phyloP scores from a whole-genome alignment of 2,113 vertebrate species.

The Archilochus colubris region DNA sequence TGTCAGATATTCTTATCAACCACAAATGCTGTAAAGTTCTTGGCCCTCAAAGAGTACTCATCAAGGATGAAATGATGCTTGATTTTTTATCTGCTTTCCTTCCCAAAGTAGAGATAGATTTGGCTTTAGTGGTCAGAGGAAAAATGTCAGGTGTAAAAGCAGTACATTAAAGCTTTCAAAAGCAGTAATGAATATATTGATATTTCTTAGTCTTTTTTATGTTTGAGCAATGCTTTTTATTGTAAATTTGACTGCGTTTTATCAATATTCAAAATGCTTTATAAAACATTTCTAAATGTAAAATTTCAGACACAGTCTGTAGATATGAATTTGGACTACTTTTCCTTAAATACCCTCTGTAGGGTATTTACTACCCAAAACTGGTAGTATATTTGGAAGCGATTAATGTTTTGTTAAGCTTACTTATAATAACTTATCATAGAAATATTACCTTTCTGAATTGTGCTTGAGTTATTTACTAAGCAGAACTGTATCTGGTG shows the following conservation, averaged over 20 bases:
- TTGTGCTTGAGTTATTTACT: background rate
- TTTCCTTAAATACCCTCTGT: background rate
- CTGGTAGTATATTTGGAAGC: background rate
- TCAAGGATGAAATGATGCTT: background rate
- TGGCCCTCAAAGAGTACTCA: background rate
- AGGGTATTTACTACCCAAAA: background rate
- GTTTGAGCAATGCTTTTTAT: background rate
- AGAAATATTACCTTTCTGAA: background rate
- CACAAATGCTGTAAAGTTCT: background rate
- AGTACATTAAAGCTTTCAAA: background rate
- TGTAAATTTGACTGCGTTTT: background rate
- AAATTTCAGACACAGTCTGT: background rate
- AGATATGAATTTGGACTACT: background rate
- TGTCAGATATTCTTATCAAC: background rate
- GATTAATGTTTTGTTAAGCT: background rate
- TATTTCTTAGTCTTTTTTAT: background rate
- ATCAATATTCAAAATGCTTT: background rate
- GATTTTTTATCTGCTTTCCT: background rate
- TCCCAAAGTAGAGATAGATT: background rate
- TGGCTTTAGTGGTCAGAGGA: background rate
- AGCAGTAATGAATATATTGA: background rate
- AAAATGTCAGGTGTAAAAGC: background rate
- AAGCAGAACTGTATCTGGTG: rapidly evolving
- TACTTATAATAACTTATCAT: background rate
- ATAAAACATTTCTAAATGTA: background rate